Evolutionary conservation across 2,888 invertebrate species (phyloP).

Genomic region (Catocala nupta): DNA sequence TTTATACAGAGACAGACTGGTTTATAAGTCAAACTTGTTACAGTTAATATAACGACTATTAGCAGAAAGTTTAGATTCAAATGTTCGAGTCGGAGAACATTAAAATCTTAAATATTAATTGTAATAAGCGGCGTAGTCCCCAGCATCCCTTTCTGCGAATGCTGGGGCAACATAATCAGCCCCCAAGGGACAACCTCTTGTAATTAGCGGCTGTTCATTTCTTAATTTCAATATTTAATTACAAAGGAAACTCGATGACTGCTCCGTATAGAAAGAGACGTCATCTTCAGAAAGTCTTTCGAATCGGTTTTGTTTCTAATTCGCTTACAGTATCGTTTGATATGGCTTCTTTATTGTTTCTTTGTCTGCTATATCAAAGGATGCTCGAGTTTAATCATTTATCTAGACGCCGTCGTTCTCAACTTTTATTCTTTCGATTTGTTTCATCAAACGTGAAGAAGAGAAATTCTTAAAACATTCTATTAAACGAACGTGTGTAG

Average conservation of each 20-base stretch:
- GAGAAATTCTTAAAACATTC: constrained; percentile 16
- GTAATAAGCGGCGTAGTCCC: constrained; percentile 72
- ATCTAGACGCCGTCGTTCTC: constrained; percentile 37
- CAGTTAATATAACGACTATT: constrained; percentile 22
- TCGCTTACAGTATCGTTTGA: constrained; percentile 72
- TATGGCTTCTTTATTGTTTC: constrained; percentile 76
- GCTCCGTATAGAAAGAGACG: constrained; percentile 81
- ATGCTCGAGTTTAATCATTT: constrained; percentile 59
- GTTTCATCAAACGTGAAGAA: constrained; percentile 25
- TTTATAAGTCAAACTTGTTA: constrained; percentile 4
- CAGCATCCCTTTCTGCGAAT: constrained; percentile 80
- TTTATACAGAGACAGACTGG: not conserved
- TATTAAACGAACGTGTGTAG: constrained; percentile 15
- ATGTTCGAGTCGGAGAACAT: constrained; percentile 62
- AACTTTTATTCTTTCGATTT: constrained; percentile 41
- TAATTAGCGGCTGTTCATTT: constrained; percentile 88
- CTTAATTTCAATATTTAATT: constrained; percentile 89
- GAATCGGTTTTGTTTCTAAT: constrained; percentile 80
- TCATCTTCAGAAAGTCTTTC: constrained; percentile 84
- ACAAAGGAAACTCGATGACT: constrained; percentile 87
- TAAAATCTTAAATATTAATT: constrained; percentile 82
- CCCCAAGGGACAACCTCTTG: constrained; percentile 86
- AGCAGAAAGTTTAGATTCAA: constrained; percentile 39
- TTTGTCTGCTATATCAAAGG: constrained; percentile 76
- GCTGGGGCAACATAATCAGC: constrained; percentile 82